Evolutionary conservation across 2,888 invertebrate species (phyloP).

Genomic region (Lasioglossum villosulum): DNA sequence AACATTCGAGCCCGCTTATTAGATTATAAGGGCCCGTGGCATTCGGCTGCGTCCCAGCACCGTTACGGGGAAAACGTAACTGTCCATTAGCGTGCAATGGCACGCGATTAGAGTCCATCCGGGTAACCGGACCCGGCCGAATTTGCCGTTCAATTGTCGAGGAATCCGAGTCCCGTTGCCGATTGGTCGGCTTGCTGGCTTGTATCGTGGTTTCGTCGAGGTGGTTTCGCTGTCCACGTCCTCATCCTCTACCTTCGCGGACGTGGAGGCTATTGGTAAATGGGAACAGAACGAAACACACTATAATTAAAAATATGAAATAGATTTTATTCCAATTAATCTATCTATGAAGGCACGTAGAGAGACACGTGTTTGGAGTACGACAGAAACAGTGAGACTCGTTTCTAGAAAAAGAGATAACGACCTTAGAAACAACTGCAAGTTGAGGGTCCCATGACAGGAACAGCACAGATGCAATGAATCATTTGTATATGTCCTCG

Average conservation of each 20-base stretch:
- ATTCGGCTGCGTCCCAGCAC: background rate
- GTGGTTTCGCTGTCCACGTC: background rate
- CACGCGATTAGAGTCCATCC: constrained; percentile 14
- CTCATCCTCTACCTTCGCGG: background rate
- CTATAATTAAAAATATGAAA: too few species aligned
- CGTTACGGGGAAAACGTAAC: constrained; percentile 7
- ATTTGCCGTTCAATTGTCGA: constrained; percentile 11
- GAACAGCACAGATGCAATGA: too few species aligned
- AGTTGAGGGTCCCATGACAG: too few species aligned
- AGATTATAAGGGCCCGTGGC: background rate
- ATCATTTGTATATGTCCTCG: too few species aligned
- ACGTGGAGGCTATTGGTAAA: too few species aligned
- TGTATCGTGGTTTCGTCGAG: background rate
- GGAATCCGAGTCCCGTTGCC: background rate
- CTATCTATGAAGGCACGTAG: too few species aligned
- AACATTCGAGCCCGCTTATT: constrained; percentile 7
- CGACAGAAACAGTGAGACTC: too few species aligned
- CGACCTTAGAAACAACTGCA: too few species aligned
- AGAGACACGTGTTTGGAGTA: too few species aligned
- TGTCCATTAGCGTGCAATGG: background rate
- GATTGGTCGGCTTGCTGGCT: background rate
- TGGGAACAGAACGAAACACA: too few species aligned
- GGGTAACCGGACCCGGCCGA: constrained; percentile 3
- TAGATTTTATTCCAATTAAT: too few species aligned
- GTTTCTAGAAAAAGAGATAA: too few species aligned